These are phyloP conservation scores for Limenitis camilla DNA, from an alignment of 2,888 invertebrate genomes.

Conservation along the genomic window DNA sequence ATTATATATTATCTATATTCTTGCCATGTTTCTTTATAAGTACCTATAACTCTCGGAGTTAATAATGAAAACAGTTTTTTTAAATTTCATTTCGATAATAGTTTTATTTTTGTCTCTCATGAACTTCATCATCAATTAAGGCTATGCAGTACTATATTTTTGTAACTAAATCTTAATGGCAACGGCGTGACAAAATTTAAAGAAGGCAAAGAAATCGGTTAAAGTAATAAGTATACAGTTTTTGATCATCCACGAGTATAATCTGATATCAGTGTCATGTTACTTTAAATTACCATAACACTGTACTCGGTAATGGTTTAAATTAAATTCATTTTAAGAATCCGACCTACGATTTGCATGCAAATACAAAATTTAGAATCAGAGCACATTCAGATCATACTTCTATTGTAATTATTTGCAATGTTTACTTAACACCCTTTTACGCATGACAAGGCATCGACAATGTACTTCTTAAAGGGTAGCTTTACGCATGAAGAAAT, in stretches of 20 bases:
- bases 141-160: no score
- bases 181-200: background rate
- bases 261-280: constrained; percentile 73
- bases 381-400: constrained; percentile 48
- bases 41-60: background rate
- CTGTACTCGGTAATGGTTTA: constrained; percentile 49
- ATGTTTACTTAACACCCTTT: constrained; percentile 77
- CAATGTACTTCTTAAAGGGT: constrained; percentile 45
- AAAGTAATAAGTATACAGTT: constrained; percentile 22
- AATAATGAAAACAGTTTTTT: background rate
- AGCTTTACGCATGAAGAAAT: constrained; percentile 21
- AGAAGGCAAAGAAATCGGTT: constrained; percentile 6
- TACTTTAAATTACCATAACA: constrained; percentile 67
- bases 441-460: constrained; percentile 69
- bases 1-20: no score
- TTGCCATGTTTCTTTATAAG: no score
- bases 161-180: no score
- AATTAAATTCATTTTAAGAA: constrained; percentile 51
- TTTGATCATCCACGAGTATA: constrained; percentile 48
- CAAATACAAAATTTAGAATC: constrained; percentile 66
- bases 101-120: no score
- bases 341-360: constrained; percentile 53
- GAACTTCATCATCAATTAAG: no score
- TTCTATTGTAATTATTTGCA: constrained; percentile 71
- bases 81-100: no score